phyloP scores from a whole-genome alignment of 2,888 invertebrate species.

The Metopia argyrocephala region DNA sequence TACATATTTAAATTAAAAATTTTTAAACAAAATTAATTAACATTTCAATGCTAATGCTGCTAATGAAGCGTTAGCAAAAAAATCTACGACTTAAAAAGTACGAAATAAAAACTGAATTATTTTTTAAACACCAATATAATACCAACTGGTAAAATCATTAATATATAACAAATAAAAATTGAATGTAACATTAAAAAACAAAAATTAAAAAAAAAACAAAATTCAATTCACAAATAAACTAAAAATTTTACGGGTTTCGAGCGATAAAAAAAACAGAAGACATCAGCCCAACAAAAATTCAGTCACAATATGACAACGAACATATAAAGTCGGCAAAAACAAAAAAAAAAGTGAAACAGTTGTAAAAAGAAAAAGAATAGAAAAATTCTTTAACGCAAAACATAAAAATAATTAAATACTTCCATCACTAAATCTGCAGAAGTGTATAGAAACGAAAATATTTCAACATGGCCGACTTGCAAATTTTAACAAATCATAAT shows the following conservation, averaged over 20 bases:
- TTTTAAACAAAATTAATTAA: conserved; percentile 48
- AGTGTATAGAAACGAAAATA: neutral
- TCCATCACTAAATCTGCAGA: neutral
- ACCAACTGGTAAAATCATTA: neutral
- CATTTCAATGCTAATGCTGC: conserved; percentile 53
- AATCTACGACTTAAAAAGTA: conserved; percentile 41
- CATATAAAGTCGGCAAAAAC: conserved; percentile 56
- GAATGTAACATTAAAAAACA: neutral
- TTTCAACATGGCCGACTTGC: conserved; percentile 70
- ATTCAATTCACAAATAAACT: conserved; percentile 45
- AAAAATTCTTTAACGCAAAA: conserved; percentile 26
- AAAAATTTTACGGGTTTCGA: conserved; percentile 7
- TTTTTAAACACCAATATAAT: conserved; percentile 23
- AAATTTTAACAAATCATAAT: conserved; percentile 39
- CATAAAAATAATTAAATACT: neutral
- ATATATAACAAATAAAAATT: neutral
- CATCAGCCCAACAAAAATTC: conserved; percentile 54
- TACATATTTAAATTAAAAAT: conserved; percentile 14
- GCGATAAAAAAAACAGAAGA: conserved; percentile 23
- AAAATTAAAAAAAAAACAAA: neutral
- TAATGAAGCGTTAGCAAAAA: conserved; percentile 59
- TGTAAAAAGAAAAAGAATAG: conserved; percentile 11
- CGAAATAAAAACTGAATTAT: neutral
- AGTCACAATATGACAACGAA: conserved; percentile 73
- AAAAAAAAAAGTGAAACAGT: neutral